Evolutionary conservation across 2,888 invertebrate genomes (phyloP), one percentile per base, ranked within the genome.

Genomic region (Blomia tropicalis): DNA sequence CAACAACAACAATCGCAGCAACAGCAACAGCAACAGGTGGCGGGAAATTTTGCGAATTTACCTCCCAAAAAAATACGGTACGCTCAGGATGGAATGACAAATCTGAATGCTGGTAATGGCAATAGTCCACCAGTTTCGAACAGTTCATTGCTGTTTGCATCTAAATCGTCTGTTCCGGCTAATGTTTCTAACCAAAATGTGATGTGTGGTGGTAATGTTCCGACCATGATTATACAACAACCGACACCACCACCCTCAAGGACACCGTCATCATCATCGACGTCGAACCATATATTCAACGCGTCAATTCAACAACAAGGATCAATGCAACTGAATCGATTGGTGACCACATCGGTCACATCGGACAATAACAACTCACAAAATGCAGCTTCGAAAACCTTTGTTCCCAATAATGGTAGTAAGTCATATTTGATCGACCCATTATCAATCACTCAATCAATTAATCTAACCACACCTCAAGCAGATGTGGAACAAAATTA

Each of bases 341-440:
- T 23, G 4, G 11, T 19, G 7, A 14, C 51, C 51, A 11, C 51
- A 14, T 27, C 51, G 11, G 5, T n/a, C 23, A 14, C 51, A 7
- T 47, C 51, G 11, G 7, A 7, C 7, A 36, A 7, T 17, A 7
- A 7, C 51, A 47, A 47, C 27, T 47, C n/a, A n/a, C 51, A 47
- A 27, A 47, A 47, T 47, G 51, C n/a, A 25, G 22, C 51, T 27
- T 7, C 23, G 2, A 56, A 56, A 7, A 2, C 56, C 29, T 56
- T 56, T 56, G 56, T 56, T 56, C 56, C 56, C 17, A 30, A 25
- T 30, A 56, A 11, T 27, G 29, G 36, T 22, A 56, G 56, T 56
- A 56, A 19, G 56, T 56, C 14, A 29, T 22, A 29, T 2, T 27
- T 4, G 51, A 51, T n/a, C 36, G 17, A 36, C 17, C 36, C 36